Conservation (phyloP, 1,140 invertebrate species). For the Formica selysi region DNA sequence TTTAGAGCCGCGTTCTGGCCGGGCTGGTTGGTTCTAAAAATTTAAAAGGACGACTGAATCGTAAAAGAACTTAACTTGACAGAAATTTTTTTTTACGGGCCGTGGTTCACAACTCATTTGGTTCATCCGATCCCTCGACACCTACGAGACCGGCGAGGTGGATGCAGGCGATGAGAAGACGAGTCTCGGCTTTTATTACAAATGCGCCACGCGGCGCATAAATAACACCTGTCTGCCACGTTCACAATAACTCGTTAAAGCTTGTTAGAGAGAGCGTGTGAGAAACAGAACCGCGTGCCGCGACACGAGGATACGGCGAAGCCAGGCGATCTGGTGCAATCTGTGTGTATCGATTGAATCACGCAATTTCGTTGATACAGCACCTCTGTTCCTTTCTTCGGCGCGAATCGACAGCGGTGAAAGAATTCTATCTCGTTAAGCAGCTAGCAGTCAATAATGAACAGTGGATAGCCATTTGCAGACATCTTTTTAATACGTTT, state of each 20-base stretch:
- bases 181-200: constrained; percentile 70
- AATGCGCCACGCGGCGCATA: constrained; percentile 70
- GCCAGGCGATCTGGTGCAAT: constrained; percentile 21
- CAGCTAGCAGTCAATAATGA: neutral
- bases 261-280: constrained; percentile 48
- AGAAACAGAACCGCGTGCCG: constrained; percentile 48
- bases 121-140: constrained; percentile 50
- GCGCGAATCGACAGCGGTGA: neutral
- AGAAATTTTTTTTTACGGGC: constrained; percentile 64
- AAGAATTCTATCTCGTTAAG: constrained; percentile 21
- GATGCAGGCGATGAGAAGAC: neutral
- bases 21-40: constrained; percentile 40
- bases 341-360: constrained; percentile 30
- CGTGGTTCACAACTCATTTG: constrained; percentile 78
- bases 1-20: neutral
- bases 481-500: neutral
- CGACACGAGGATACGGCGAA: neutral
- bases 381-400: neutral
- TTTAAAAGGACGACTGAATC: constrained; percentile 14
- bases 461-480: neutral
- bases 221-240: constrained; percentile 68
- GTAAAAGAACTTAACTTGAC: constrained; percentile 63
- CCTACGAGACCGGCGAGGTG: neutral
- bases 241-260: constrained; percentile 76
- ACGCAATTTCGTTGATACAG: neutral